phyloP scores from a whole-genome alignment of 1,140 invertebrate genomes.

The Apis cerana region DNA sequence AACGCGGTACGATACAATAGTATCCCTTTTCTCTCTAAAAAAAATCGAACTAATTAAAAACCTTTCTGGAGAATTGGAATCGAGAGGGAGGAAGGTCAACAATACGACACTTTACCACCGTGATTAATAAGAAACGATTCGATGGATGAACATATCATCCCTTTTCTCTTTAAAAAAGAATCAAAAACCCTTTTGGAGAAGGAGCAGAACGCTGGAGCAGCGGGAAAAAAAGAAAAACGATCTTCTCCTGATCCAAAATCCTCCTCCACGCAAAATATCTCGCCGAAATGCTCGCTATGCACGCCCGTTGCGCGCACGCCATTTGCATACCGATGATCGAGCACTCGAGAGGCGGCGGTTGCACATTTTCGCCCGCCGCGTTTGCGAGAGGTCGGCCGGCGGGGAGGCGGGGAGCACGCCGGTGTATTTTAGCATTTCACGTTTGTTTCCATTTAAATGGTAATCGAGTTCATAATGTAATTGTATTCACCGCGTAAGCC shows the following conservation, averaged over 20 bases:
- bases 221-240: neutral
- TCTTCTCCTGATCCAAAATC: neutral
- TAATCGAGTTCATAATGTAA: conserved; percentile 82
- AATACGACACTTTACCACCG: no score
- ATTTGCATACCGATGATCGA: conserved; percentile 73
- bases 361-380: conserved; percentile 57
- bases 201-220: no score
- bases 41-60: no score
- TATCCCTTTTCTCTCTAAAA: no score
- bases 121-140: no score
- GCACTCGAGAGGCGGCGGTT: conserved; percentile 39
- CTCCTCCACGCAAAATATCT: conserved; percentile 29
- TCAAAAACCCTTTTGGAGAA: no score
- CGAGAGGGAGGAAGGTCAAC: no score
- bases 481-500: conserved; percentile 81
- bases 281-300: conserved; percentile 22
- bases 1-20: no score
- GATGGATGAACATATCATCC: no score
- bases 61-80: no score
- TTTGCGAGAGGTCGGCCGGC: neutral
- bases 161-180: no score
- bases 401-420: conserved; percentile 49
- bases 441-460: conserved; percentile 83
- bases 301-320: conserved; percentile 13
- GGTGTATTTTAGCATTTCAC: conserved; percentile 81